These are phyloP conservation scores for Alethe diademata DNA, from an alignment of 2,113 vertebrate species.

Conservation along the genomic window DNA sequence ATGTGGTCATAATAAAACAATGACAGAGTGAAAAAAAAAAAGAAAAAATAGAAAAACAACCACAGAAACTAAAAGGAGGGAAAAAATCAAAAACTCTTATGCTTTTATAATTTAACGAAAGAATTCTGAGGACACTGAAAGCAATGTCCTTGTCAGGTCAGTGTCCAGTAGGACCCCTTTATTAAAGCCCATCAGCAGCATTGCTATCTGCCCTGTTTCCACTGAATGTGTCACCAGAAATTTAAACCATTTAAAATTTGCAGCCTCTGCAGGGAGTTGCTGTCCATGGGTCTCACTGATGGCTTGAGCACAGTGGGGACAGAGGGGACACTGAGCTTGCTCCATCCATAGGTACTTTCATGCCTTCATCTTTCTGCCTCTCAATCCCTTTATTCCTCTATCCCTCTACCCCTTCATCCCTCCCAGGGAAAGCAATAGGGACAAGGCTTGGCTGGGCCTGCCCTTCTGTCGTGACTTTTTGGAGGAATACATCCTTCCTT, in stretches of 20 bases:
- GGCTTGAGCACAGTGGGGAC: neutral
- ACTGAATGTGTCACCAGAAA: neutral
- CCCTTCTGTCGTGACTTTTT: neutral
- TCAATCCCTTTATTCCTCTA: neutral
- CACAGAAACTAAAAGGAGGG: rapidly evolving
- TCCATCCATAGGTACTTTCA: neutral
- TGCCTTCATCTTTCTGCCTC: neutral
- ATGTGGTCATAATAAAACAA: neutral
- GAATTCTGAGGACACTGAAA: neutral
- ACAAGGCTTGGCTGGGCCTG: neutral
- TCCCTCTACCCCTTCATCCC: neutral
- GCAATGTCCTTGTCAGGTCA: neutral
- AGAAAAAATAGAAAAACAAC: neutral
- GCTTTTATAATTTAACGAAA: neutral
- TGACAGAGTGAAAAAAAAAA: rapidly evolving
- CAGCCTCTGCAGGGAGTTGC: neutral
- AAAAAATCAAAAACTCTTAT: neutral
- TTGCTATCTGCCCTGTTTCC: neutral
- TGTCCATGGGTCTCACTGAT: neutral
- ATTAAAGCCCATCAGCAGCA: neutral
- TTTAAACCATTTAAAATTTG: neutral
- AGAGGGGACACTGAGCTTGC: neutral
- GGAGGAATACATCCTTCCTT: neutral
- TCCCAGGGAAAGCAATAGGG: neutral
- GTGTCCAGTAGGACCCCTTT: neutral